A percentile compares a stretch with the other conserved stretches of the same genome.
These are phyloP conservation scores for Taurulus bubalis DNA, from an alignment of 2,113 vertebrate genomes.

Conservation along the genomic window DNA sequence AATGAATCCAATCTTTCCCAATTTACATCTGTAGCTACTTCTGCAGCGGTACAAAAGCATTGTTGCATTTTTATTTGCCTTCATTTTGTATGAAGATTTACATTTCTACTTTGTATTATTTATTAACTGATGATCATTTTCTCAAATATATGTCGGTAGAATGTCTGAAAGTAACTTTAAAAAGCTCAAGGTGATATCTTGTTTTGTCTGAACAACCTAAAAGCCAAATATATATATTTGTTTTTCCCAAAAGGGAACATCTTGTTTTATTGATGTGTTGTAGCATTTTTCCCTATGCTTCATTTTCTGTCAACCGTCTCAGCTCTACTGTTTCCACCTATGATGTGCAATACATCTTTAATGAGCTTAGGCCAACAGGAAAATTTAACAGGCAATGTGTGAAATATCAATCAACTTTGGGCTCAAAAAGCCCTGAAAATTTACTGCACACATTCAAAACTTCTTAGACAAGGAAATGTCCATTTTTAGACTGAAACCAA, in stretches of 20 bases:
- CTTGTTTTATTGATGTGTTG: not conserved
- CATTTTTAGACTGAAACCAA: not conserved
- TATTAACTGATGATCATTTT: not conserved
- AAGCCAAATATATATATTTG: not conserved
- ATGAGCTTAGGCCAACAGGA: not conserved
- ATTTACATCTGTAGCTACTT: slow-evolving; percentile 22
- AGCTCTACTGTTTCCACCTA: not conserved
- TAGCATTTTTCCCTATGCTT: not conserved
- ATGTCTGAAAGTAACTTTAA: not conserved
- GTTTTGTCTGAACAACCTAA: no score
- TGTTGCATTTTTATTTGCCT: not conserved
- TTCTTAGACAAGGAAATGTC: not conserved
- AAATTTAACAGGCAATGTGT: not conserved
- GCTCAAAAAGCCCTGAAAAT: not conserved
- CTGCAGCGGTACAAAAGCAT: not conserved
- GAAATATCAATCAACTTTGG: not conserved
- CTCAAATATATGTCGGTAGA: not conserved
- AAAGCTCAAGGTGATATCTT: not conserved
- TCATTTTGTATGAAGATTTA: not conserved
- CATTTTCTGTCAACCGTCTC: not conserved
- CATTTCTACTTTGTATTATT: not conserved
- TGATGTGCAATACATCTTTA: not conserved
- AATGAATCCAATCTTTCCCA: slow-evolving; percentile 30
- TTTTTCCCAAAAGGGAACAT: not conserved
- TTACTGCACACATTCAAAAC: not conserved